Base-by-base conservation (phyloP, 2,113 vertebrate genomes). In the Onychostoma macrolepis region DNA sequence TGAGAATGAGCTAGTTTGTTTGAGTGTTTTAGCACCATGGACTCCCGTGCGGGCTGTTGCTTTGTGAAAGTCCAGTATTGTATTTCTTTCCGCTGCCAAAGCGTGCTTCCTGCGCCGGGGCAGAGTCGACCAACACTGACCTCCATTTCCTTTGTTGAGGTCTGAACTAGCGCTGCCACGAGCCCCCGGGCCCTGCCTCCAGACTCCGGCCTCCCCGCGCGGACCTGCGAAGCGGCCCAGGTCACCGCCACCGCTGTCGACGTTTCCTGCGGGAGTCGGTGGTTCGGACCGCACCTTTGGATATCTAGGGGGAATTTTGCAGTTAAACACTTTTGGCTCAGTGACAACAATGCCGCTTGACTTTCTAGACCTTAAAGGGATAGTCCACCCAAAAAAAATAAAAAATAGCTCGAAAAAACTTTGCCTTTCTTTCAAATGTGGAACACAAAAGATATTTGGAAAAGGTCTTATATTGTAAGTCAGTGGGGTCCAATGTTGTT, bases 51-150 rank as follows among this genome's bases (percentile, higher is more conserved):
- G 81, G 91, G 89, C 89, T 90, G 91, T 91, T 86, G 90, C 92
- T 94, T 91, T 91, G 91, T 91, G 82, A 94, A 93, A 93, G 90
- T 90, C 91, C 91, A 91, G 96, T 95, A 96, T 97, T 97, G 96
- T 96, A 95, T 96, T 96, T 97, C 96, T 97, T 97, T 97, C 95
- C 96, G 96, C 95, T 94, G 95, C 95, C 95, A 96, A 94, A 96
- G 94, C 92, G 90, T 90, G 92, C 94, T 97, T 97, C 96, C 96
- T 96, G 96, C 92, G 92, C 93, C 87, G 91, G 94, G 95, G 93
- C 92, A 91, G 94, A 95, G 95, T 95, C 96, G 94, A 93, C 91
- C 80, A 89, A 92, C 6, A 93, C 94, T 96, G 96, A 97, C 97
- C 97, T 92, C 93, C 88, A 93, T 93, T 97, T 97, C 97, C 96